These are phyloP conservation scores for Stylophora pistillata DNA, from an alignment of 64 coral and sea anemone genomes.

Conservation along the genomic window DNA sequence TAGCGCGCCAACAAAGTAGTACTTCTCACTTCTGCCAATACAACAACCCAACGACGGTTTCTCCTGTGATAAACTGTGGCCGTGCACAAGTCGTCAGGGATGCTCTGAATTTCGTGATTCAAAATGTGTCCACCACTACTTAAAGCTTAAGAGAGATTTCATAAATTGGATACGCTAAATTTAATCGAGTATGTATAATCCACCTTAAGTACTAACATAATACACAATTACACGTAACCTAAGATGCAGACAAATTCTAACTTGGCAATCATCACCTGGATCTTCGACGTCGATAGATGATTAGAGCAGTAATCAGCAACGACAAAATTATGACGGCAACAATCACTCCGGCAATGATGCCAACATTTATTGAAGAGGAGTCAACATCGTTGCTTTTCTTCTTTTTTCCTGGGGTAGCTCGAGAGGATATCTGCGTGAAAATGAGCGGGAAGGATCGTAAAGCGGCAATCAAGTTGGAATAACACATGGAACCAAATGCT, in stretches of 20 bases:
- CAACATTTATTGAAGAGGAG: not conserved
- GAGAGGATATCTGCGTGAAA: not conserved
- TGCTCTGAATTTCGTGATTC: too few species aligned
- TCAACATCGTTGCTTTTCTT: not conserved
- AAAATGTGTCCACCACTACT: too few species aligned
- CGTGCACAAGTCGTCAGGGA: too few species aligned
- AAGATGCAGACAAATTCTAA: too few species aligned
- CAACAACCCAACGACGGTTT: too few species aligned
- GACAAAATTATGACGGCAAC: not conserved
- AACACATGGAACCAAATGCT: too few species aligned
- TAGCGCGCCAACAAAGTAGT: too few species aligned
- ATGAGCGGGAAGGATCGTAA: not conserved
- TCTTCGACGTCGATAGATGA: not conserved
- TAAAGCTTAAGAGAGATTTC: too few species aligned
- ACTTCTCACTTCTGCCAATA: too few species aligned
- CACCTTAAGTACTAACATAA: not conserved
- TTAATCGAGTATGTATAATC: not conserved
- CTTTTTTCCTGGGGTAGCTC: not conserved
- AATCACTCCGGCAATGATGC: not conserved
- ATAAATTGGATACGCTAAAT: too few species aligned
- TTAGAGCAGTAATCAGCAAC: not conserved
- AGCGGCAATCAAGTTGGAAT: too few species aligned
- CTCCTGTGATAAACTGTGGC: too few species aligned
- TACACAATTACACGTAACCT: not conserved
- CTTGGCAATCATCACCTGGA: not conserved